These are phyloP conservation scores for Odontesthes bonariensis DNA, from an alignment of 2,113 vertebrate species.

Conservation along the genomic window DNA sequence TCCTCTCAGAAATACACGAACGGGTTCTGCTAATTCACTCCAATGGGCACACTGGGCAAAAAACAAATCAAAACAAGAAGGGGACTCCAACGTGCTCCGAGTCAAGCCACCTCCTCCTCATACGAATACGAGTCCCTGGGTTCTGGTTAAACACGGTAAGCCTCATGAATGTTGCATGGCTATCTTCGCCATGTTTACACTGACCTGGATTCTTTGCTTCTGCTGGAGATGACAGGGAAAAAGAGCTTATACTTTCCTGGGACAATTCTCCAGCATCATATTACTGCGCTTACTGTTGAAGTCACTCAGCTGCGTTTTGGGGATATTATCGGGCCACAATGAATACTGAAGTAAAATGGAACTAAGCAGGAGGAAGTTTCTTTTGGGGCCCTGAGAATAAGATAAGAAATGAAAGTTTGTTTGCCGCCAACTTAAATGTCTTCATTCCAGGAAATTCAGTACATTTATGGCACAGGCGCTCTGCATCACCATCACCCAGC, in stretches of 20 bases:
- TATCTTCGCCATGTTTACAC: slow-evolving; percentile 75
- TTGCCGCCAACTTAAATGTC: slow-evolving; percentile 43
- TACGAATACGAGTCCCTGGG: slow-evolving; percentile 74
- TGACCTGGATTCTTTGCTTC: slow-evolving; percentile 73
- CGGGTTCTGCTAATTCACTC: slow-evolving; percentile 67
- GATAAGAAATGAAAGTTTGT: background rate
- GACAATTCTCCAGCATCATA: slow-evolving; percentile 49
- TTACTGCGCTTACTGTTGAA: slow-evolving; percentile 68
- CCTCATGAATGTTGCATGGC: slow-evolving; percentile 81
- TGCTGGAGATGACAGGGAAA: slow-evolving; percentile 53
- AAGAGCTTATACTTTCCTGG: slow-evolving; percentile 47
- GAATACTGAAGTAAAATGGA: background rate
- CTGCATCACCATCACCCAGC: slow-evolving; percentile 39
- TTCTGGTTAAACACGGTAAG: slow-evolving; percentile 73
- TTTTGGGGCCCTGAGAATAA: background rate
- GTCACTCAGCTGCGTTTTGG: slow-evolving; percentile 34
- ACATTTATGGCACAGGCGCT: slow-evolving; percentile 33
- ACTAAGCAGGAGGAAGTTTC: background rate
- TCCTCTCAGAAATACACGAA: slow-evolving; percentile 54
- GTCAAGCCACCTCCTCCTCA: slow-evolving; percentile 30
- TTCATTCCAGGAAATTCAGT: slow-evolving; percentile 55
- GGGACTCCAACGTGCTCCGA: slow-evolving; percentile 10
- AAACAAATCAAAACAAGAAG: slow-evolving; percentile 47
- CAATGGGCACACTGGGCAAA: slow-evolving; percentile 52
- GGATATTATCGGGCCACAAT: slow-evolving; percentile 28